phyloP scores from a whole-genome alignment of 2,797 vertebrate genomes.

The Acomys russatus region DNA sequence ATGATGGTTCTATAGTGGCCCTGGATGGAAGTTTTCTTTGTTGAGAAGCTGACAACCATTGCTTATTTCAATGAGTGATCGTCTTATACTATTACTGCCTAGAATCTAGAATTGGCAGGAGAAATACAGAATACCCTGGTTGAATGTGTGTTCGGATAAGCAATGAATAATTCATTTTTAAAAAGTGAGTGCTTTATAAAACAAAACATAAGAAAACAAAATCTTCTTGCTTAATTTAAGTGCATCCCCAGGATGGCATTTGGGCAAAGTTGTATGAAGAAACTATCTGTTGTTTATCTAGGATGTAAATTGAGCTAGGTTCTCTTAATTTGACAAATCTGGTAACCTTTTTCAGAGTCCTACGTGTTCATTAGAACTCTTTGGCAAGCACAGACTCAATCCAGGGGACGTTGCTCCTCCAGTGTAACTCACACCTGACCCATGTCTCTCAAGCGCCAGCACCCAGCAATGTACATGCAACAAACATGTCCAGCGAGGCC shows the following conservation, averaged over 20 bases:
- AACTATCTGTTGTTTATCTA: neutral
- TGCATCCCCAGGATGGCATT: neutral
- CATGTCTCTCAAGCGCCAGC: neutral
- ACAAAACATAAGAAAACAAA: neutral
- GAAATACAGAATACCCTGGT: neutral
- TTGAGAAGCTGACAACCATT: neutral
- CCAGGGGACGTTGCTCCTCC: neutral
- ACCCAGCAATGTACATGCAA: neutral
- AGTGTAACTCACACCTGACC: too few relatives aligned
- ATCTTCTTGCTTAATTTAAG: neutral
- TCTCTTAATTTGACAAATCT: neutral
- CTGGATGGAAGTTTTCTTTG: neutral
- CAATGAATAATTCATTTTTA: neutral
- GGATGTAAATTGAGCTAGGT: constrained; percentile 16
- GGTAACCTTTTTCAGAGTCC: neutral
- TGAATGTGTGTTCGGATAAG: neutral
- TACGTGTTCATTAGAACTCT: neutral
- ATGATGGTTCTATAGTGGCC: neutral
- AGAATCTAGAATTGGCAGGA: neutral
- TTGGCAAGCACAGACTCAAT: neutral
- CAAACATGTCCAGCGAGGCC: neutral
- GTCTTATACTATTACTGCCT: neutral
- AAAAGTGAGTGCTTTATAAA: neutral
- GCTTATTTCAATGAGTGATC: neutral
- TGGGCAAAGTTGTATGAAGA: neutral